Conservation (phyloP, 2,113 vertebrate genomes). For the Lates calcarifer region DNA sequence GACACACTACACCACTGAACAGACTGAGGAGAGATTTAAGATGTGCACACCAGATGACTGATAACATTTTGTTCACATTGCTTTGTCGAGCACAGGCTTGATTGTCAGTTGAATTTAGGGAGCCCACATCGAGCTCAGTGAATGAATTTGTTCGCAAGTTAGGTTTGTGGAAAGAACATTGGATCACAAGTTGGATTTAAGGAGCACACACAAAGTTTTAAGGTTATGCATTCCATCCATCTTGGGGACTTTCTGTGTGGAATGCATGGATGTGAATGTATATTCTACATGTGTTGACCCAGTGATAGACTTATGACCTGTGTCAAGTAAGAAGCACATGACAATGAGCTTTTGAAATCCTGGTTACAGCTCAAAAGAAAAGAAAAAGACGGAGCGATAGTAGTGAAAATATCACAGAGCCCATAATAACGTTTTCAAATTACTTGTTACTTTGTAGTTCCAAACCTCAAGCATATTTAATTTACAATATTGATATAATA, state of each 20-base stretch:
- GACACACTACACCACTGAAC: slow-evolving; percentile 10
- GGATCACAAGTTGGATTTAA: background rate
- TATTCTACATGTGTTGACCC: background rate
- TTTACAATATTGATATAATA: background rate
- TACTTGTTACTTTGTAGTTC: background rate
- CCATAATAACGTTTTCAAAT: too few species aligned
- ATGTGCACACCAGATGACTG: slow-evolving; percentile 35
- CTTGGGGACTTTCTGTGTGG: background rate
- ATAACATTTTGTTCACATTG: slow-evolving; percentile 26
- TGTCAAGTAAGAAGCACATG: too few species aligned
- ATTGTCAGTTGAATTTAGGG: slow-evolving; percentile 1
- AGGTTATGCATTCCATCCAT: background rate
- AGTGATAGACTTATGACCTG: too few species aligned
- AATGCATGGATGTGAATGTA: background rate
- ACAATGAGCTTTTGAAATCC: too few species aligned
- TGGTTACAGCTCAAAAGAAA: too few species aligned
- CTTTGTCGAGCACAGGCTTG: background rate
- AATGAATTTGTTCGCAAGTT: background rate
- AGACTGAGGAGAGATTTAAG: slow-evolving; percentile 38
- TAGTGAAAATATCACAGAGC: too few species aligned
- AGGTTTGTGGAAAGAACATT: background rate
- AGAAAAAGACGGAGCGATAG: too few species aligned
- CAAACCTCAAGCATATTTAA: background rate
- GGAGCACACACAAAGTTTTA: background rate
- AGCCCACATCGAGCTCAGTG: background rate